These are phyloP conservation scores for Falcaria lacertinaria DNA, from an alignment of 2,888 invertebrate species.

Conservation along the genomic window DNA sequence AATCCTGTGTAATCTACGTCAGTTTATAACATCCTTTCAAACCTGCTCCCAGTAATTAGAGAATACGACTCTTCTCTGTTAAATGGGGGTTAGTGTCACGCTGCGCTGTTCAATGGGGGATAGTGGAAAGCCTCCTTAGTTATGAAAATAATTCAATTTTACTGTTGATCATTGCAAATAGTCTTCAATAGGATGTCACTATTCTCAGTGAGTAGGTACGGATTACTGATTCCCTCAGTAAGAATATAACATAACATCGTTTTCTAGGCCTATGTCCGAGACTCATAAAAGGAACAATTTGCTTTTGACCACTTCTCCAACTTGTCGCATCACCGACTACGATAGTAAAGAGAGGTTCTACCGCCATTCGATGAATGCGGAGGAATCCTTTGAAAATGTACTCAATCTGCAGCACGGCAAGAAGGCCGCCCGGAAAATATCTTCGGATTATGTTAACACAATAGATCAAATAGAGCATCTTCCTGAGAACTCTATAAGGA, in stretches of 20 bases:
- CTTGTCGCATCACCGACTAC: slow-evolving; percentile 19
- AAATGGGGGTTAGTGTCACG: no score
- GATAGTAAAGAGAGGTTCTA: slow-evolving; percentile 26
- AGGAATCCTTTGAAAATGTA: slow-evolving; percentile 36
- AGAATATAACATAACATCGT: background rate
- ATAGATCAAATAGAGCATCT: slow-evolving; percentile 43
- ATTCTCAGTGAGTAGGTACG: no score
- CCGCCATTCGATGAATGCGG: slow-evolving; percentile 24
- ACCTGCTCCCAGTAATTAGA: no score
- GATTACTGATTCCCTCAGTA: no score
- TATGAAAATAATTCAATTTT: no score
- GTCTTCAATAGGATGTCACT: no score
- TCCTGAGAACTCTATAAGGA: slow-evolving; percentile 41
- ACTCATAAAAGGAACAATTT: slow-evolving; percentile 22
- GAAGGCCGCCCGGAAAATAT: slow-evolving; percentile 49
- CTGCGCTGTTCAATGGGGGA: no score
- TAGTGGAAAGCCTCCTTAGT: no score
- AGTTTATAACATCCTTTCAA: no score
- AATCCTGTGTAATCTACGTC: no score
- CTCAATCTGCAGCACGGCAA: slow-evolving; percentile 51
- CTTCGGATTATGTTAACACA: slow-evolving; percentile 59
- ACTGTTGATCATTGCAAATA: no score
- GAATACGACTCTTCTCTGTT: no score
- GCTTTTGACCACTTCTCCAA: slow-evolving; percentile 37
- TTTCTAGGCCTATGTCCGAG: slow-evolving; percentile 36